phyloP scores from a whole-genome alignment of 2,113 vertebrate species.

The Corythaeola cristata region DNA sequence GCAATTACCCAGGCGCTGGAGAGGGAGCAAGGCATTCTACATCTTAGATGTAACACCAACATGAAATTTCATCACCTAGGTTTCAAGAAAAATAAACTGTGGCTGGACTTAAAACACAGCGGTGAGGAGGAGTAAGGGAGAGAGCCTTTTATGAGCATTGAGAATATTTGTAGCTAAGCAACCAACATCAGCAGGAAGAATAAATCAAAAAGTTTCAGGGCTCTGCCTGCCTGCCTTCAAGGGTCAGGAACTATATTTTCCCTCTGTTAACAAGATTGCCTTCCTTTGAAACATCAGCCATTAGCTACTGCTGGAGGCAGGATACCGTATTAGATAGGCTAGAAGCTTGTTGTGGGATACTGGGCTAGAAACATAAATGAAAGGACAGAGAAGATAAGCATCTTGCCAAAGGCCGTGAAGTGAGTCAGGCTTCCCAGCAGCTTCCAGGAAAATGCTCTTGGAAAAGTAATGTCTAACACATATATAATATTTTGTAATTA shows the following conservation, averaged over 20 bases:
- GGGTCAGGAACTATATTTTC: conserved; percentile 55
- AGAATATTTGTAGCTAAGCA: conserved; percentile 62
- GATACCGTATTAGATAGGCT: not conserved
- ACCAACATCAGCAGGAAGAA: conserved; percentile 46
- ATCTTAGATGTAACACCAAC: not conserved
- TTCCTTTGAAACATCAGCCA: conserved; percentile 15
- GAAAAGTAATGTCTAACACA: not conserved
- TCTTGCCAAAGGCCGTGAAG: not conserved
- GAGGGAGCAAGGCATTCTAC: not conserved
- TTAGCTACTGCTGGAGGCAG: conserved; percentile 44
- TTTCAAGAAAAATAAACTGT: conserved; percentile 56
- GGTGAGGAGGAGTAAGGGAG: not conserved
- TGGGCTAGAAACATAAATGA: not conserved
- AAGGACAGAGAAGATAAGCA: not conserved
- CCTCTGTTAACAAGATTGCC: conserved; percentile 50
- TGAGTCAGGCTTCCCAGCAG: not conserved
- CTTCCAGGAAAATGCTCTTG: not conserved
- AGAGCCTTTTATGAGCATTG: conserved; percentile 24
- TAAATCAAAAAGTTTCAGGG: conserved; percentile 63
- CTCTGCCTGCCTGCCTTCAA: conserved; percentile 45
- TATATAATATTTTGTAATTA: not conserved
- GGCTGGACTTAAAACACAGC: conserved; percentile 21
- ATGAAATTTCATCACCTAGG: conserved; percentile 47
- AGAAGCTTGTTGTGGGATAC: not conserved
- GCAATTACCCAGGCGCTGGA: not conserved